Conservation (phyloP, 2,888 invertebrate species). For the Candidula unifasciata region DNA sequence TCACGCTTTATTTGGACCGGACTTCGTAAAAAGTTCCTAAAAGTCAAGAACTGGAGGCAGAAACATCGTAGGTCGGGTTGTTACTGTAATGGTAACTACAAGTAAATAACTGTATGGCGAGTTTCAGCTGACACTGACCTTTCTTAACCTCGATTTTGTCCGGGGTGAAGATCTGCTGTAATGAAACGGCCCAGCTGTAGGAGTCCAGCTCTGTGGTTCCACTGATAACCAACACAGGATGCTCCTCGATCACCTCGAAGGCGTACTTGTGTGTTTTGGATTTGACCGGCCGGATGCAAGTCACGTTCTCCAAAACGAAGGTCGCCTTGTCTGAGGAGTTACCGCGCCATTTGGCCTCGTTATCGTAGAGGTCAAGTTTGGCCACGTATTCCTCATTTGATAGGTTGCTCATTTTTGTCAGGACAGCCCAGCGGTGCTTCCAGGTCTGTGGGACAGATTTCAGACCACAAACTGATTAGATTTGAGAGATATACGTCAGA, state of each 20-base stretch:
- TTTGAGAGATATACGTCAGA: too few species aligned
- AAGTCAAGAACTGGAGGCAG: too few species aligned
- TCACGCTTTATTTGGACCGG: too few species aligned
- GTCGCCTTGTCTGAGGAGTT: slow-evolving; percentile 62
- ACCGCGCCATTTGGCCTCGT: slow-evolving; percentile 57
- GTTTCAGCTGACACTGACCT: slow-evolving; percentile 33
- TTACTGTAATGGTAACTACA: too few species aligned
- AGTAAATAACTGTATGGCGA: too few species aligned
- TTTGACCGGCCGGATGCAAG: slow-evolving; percentile 60
- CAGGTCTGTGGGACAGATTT: slow-evolving; percentile 63
- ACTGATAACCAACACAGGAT: slow-evolving; percentile 64
- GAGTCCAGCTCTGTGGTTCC: slow-evolving; percentile 64
- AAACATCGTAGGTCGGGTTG: too few species aligned
- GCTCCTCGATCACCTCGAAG: slow-evolving; percentile 65
- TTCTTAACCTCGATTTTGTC: slow-evolving; percentile 56
- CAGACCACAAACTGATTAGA: too few species aligned
- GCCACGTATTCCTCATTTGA: slow-evolving; percentile 62
- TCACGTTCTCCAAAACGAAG: slow-evolving; percentile 66
- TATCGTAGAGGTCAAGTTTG: slow-evolving; percentile 65
- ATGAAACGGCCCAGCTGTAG: slow-evolving; percentile 63
- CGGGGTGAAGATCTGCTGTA: slow-evolving; percentile 66
- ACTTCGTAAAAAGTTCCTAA: too few species aligned
- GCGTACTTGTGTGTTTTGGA: slow-evolving; percentile 68
- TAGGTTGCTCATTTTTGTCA: slow-evolving; percentile 68
- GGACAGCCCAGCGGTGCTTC: slow-evolving; percentile 67